Percentiles rank a stretch among this genome's conserved stretches.
These are phyloP conservation scores for Ctenoplectra terminalis DNA, from an alignment of 1,140 invertebrate genomes.

Conservation along the genomic window DNA sequence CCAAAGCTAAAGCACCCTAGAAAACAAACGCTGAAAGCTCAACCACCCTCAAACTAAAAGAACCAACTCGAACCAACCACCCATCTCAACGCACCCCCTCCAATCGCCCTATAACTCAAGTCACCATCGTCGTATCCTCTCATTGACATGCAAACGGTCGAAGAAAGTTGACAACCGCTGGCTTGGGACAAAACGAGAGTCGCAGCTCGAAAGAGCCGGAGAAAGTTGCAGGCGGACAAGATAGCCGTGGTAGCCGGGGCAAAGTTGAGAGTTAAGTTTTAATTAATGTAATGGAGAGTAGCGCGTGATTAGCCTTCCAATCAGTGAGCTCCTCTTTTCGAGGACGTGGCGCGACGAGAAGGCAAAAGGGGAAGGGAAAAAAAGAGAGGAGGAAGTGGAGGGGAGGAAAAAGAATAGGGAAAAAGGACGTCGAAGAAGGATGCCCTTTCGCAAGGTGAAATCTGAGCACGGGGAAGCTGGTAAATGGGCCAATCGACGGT, in stretches of 20 bases:
- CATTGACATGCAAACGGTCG: slow-evolving; percentile 24
- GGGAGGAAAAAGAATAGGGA: neutral
- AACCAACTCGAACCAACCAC: no score
- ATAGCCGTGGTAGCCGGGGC: slow-evolving; percentile 51
- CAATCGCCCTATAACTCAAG: no score
- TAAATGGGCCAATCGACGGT: slow-evolving; percentile 50
- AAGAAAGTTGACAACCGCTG: slow-evolving; percentile 15
- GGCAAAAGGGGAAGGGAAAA: neutral
- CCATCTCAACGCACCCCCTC: no score
- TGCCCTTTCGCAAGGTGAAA: slow-evolving; percentile 26
- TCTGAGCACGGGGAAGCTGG: slow-evolving; percentile 17
- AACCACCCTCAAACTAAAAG: no score
- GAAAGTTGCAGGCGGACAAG: slow-evolving; percentile 44
- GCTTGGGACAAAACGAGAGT: slow-evolving; percentile 16
- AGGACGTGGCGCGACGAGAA: slow-evolving; percentile 16
- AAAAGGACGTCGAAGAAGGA: neutral
- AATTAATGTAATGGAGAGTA: slow-evolving; percentile 81
- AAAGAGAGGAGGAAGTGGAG: no score
- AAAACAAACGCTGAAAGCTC: no score
- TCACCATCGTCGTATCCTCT: neutral
- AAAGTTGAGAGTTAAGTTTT: slow-evolving; percentile 77
- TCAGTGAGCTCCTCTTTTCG: slow-evolving; percentile 62
- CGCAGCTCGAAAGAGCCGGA: neutral
- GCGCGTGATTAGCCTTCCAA: slow-evolving; percentile 79
- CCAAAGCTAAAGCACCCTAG: no score